A percentile compares a stretch with the other conserved stretches of the same genome.
Conservation (phyloP, 2,888 invertebrate species). For the Andricus curvator region DNA sequence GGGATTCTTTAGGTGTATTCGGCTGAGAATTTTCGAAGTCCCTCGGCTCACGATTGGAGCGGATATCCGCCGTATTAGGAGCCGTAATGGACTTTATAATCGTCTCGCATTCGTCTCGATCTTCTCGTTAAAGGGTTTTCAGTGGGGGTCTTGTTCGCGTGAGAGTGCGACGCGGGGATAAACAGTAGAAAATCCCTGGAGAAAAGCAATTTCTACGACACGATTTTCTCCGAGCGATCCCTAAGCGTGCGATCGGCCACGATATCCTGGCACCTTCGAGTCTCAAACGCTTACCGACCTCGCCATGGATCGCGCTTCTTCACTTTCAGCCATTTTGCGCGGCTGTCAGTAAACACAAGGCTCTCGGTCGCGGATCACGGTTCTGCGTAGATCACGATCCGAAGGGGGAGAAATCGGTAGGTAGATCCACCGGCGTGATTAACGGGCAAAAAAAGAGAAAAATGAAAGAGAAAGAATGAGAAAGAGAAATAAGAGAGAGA, state of each 20-base stretch:
- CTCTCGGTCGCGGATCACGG: constrained; percentile 57
- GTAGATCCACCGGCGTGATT: constrained; percentile 67
- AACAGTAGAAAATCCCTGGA: constrained; percentile 7
- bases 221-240: constrained; percentile 24
- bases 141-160: neutral
- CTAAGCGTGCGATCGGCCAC: constrained; percentile 16
- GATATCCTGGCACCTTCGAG: constrained; percentile 16
- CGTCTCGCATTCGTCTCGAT: constrained; percentile 20
- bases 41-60: neutral
- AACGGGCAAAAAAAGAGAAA: constrained; percentile 56
- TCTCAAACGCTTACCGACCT: constrained; percentile 16
- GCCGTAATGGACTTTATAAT: constrained; percentile 11
- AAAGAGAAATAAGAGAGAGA: constrained; percentile 47
- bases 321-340: constrained; percentile 54
- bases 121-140: constrained; percentile 17
- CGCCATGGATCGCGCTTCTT: constrained; percentile 40
- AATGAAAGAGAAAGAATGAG: constrained; percentile 37
- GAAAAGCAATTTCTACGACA: constrained; percentile 34
- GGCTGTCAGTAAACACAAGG: constrained; percentile 61
- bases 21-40: neutral
- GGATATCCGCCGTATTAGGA: constrained; percentile 13
- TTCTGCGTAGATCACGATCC: constrained; percentile 58
- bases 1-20: neutral
- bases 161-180: constrained; percentile 12
- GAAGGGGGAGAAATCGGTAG: constrained; percentile 56